Percentiles rank a stretch among this genome's conserved stretches.
These are phyloP conservation scores for Syngnathus typhle DNA, from an alignment of 2,113 vertebrate genomes.

Conservation along the genomic window DNA sequence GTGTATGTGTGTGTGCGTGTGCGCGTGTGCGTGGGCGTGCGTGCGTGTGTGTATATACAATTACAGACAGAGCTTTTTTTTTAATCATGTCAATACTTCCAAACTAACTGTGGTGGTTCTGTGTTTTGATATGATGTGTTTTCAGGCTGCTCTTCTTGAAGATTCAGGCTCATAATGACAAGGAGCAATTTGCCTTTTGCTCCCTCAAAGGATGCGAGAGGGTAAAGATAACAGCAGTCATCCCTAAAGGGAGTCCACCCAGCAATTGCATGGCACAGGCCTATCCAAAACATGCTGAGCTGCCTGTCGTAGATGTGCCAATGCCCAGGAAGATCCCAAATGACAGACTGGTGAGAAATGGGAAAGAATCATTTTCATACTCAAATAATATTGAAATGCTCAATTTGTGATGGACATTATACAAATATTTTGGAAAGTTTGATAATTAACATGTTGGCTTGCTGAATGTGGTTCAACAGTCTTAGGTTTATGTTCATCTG, in stretches of 20 bases:
- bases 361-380: background rate
- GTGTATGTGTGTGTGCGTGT: no score
- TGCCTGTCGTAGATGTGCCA: slow-evolving; percentile 81
- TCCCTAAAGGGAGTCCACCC: slow-evolving; percentile 75
- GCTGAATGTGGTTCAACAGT: background rate
- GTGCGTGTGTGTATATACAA: no score
- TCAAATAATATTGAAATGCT: background rate
- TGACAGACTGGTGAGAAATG: slow-evolving; percentile 73
- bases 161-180: slow-evolving; percentile 81
- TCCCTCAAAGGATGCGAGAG: slow-evolving; percentile 88
- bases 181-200: slow-evolving; percentile 87
- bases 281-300: slow-evolving; percentile 82
- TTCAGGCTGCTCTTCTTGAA: slow-evolving; percentile 89
- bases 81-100: background rate
- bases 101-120: background rate
- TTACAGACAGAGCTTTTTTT: background rate
- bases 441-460: background rate
- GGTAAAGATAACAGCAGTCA: slow-evolving; percentile 82
- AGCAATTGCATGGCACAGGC: slow-evolving; percentile 82
- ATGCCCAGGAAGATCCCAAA: slow-evolving; percentile 82
- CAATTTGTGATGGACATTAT: background rate
- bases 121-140: background rate
- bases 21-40: no score
- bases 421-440: background rate
- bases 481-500: background rate